Conservation (phyloP, 2,888 invertebrate genomes). For the Drepana falcataria region DNA sequence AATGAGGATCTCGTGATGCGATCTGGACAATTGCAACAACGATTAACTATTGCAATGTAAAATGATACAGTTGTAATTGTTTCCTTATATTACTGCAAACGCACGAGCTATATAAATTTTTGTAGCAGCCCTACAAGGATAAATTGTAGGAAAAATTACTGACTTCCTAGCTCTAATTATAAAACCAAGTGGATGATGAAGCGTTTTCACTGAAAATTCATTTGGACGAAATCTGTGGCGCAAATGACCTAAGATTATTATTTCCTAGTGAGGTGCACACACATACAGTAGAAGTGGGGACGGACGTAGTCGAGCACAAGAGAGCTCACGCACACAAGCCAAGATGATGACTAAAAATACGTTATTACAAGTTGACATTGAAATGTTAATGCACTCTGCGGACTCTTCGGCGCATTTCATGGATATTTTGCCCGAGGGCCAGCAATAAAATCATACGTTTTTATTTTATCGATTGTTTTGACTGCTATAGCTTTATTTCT, state of each 20-base stretch:
- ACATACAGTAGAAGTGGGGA: constrained; percentile 19
- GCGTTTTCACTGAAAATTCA: constrained; percentile 25
- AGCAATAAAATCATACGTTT: constrained; percentile 31
- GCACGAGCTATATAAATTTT: constrained; percentile 10
- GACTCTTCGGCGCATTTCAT: constrained; percentile 58
- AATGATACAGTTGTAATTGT: constrained; percentile 55
- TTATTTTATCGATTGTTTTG: constrained; percentile 65
- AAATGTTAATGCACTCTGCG: constrained; percentile 75
- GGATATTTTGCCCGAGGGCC: constrained; percentile 44
- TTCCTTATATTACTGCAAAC: constrained; percentile 39
- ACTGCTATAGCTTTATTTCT: constrained; percentile 49
- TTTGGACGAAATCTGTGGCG: constrained; percentile 31
- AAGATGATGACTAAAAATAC: constrained; percentile 68
- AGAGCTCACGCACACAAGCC: constrained; percentile 62
- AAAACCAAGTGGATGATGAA: constrained; percentile 22
- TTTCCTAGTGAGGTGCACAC: constrained; percentile 55
- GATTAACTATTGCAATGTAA: constrained; percentile 44
- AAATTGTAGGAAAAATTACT: constrained; percentile 17
- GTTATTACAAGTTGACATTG: constrained; percentile 75
- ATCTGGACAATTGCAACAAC: constrained; percentile 45
- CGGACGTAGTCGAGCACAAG: constrained; percentile 34
- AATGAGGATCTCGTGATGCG: constrained; percentile 35
- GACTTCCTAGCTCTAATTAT: constrained; percentile 23
- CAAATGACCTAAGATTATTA: constrained; percentile 56
- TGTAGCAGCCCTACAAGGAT: constrained; percentile 14